phyloP scores from a whole-genome alignment of 2,888 invertebrate species.

The Torymus auratus region DNA sequence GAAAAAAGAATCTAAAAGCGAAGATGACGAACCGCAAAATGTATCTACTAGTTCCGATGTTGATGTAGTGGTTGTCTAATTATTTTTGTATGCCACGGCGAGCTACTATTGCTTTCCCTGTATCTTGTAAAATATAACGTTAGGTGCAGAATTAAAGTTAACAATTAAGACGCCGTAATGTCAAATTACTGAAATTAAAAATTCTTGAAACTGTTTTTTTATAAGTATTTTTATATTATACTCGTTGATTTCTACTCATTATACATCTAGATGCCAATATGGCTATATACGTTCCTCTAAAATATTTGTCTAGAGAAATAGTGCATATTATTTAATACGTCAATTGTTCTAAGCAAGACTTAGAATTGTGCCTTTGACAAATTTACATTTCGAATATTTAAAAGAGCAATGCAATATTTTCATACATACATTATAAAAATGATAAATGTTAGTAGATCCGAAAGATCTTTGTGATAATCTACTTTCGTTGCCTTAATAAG shows the following conservation, averaged over 20 bases:
- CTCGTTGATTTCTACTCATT: conserved; percentile 25
- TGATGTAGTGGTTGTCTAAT: conserved; percentile 17
- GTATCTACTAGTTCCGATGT: conserved; percentile 26
- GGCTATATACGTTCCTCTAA: conserved; percentile 17
- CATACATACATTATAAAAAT: conserved; percentile 14
- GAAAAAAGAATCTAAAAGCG: background rate
- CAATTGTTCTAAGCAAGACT: background rate
- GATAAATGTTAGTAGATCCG: conserved; percentile 24
- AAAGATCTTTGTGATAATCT: conserved; percentile 33
- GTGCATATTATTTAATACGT: conserved; percentile 1
- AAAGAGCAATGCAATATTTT: conserved; percentile 29
- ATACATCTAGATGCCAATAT: conserved; percentile 1
- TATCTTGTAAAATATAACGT: conserved; percentile 37
- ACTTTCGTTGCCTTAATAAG: conserved; percentile 30
- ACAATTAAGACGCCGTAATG: background rate
- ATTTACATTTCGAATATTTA: background rate
- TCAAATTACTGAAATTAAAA: background rate
- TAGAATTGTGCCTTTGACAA: background rate
- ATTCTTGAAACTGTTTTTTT: background rate
- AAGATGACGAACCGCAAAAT: conserved; percentile 8
- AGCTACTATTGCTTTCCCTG: conserved; percentile 5
- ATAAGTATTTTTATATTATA: conserved; percentile 29
- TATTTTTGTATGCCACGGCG: conserved; percentile 11
- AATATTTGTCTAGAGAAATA: conserved; percentile 24
- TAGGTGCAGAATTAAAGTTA: conserved; percentile 16